A percentile compares a stretch with the other conserved stretches of the same genome.
Evolutionary conservation across 2,888 invertebrate genomes (phyloP).

Genomic region (Synanthedon formicaeformis): DNA sequence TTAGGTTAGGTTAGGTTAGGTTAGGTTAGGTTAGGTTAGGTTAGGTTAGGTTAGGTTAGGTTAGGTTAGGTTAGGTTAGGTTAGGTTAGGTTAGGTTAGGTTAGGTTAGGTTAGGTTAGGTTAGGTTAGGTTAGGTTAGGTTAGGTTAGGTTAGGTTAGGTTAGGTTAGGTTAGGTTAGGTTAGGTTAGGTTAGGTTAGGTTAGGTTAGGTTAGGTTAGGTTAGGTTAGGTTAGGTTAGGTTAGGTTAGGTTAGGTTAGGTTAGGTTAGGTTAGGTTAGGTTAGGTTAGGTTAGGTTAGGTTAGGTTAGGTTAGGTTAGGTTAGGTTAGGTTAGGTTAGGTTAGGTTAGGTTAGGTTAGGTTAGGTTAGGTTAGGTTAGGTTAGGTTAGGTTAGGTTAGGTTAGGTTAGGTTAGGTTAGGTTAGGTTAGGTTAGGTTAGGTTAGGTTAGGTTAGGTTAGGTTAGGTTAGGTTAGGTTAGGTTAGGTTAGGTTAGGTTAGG

Average conservation of each 20-base stretch:
- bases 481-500: constrained; percentile 8
- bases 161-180: too few species aligned
- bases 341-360: constrained; percentile 9
- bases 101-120: too few species aligned
- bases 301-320: constrained; percentile 7
- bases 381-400: constrained; percentile 9
- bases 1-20: too few species aligned
- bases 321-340: constrained; percentile 8
- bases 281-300: constrained; percentile 8
- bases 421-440: constrained; percentile 9
- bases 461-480: constrained; percentile 9
- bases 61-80: too few species aligned
- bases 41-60: too few species aligned
- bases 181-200: too few species aligned
- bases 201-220: too few species aligned
- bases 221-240: constrained; percentile 4
- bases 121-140: too few species aligned
- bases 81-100: too few species aligned
- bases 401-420: constrained; percentile 10
- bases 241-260: constrained; percentile 7
- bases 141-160: too few species aligned
- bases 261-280: constrained; percentile 6
- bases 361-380: constrained; percentile 9
- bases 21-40: too few species aligned
- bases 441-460: constrained; percentile 9